These are phyloP conservation scores for Leucosticte australis DNA, from an alignment of 2,113 vertebrate species.

Conservation along the genomic window DNA sequence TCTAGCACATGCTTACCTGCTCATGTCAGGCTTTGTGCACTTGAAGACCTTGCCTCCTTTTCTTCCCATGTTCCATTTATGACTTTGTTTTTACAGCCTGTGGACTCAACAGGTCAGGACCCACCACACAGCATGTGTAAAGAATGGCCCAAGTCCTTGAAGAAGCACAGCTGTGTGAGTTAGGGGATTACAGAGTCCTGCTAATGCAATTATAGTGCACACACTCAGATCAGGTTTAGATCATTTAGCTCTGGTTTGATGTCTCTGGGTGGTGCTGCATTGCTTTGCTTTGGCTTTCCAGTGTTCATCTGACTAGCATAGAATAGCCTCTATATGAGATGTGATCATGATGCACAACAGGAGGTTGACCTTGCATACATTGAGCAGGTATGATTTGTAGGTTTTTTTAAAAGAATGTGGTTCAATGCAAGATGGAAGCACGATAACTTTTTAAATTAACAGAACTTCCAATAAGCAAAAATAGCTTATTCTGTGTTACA, in stretches of 20 bases:
- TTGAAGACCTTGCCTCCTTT: background rate
- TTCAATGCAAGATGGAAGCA: background rate
- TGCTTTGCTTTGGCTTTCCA: background rate
- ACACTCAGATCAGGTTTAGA: background rate
- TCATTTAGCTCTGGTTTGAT: background rate
- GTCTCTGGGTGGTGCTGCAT: background rate
- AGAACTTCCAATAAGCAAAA: background rate
- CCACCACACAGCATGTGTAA: fast-evolving
- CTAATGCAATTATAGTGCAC: background rate
- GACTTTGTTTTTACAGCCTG: background rate
- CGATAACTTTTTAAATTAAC: background rate
- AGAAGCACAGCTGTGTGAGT: background rate
- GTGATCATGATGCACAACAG: background rate
- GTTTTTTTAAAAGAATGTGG: background rate
- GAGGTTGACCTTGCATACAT: background rate
- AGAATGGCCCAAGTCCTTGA: background rate
- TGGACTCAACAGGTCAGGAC: background rate
- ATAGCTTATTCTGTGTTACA: background rate
- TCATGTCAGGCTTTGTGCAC: background rate
- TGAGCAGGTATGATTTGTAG: background rate
- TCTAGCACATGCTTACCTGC: background rate
- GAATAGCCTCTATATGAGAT: background rate
- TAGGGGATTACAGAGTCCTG: background rate
- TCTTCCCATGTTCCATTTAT: background rate
- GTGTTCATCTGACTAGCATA: background rate